Percentiles rank a stretch among this genome's conserved stretches.
phyloP scores from a whole-genome alignment of 2,113 vertebrate species.

The Cettia cetti region DNA sequence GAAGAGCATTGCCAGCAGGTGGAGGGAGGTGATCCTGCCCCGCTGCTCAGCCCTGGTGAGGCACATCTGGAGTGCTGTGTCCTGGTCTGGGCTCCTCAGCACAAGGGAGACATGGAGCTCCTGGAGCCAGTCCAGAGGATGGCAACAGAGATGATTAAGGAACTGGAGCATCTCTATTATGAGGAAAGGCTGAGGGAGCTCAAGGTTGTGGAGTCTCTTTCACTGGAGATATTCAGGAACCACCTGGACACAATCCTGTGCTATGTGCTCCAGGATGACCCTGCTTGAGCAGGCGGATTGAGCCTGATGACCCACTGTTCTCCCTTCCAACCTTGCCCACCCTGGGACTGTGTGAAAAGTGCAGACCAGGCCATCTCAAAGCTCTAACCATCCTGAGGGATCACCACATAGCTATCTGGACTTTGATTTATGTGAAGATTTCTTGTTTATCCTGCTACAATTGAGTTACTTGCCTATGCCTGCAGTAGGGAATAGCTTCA shows the following conservation, averaged over 20 bases:
- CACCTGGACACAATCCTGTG: not conserved
- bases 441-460: not conserved
- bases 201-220: not conserved
- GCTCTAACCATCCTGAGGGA: not conserved
- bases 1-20: not conserved
- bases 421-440: not conserved
- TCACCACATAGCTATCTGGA: not conserved
- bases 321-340: not conserved
- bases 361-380: not conserved
- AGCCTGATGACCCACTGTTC: no score
- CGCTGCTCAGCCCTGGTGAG: not conserved
- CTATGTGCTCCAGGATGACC: not conserved
- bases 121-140: not conserved
- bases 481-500: not conserved
- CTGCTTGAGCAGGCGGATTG: not conserved
- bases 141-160: not conserved
- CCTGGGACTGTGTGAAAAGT: not conserved
- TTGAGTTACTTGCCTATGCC: not conserved
- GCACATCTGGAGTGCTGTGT: not conserved
- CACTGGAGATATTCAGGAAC: not conserved
- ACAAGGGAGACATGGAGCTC: not conserved
- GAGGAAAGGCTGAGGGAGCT: not conserved
- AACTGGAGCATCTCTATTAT: not conserved
- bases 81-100: not conserved
- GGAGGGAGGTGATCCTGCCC: not conserved